A percentile compares a stretch with the other conserved stretches of the same genome.
Evolutionary conservation across 2,888 invertebrate species (phyloP).

Genomic region (Meiosimyza decipiens): DNA sequence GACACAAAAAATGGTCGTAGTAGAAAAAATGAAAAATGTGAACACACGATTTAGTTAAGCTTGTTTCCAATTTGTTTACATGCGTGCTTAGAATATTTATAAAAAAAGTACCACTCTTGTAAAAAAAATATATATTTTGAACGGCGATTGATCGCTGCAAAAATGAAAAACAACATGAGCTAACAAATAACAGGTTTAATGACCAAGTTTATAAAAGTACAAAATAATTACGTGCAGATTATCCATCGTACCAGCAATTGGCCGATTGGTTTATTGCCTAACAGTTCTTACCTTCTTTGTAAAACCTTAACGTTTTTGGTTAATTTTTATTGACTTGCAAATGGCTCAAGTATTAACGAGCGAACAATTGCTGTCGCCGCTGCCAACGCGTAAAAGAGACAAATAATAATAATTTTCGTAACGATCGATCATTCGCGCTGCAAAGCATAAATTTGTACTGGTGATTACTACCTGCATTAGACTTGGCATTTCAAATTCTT

Average conservation of each 20-base stretch:
- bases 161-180: conserved; percentile 28
- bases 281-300: too few species aligned
- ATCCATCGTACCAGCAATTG: background rate
- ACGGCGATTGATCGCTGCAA: background rate
- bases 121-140: background rate
- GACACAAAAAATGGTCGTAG: background rate
- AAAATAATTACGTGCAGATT: conserved; percentile 32
- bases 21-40: background rate
- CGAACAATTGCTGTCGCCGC: too few species aligned
- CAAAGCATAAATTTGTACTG: too few species aligned
- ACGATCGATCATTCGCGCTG: too few species aligned
- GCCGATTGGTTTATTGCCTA: too few species aligned
- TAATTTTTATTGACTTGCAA: too few species aligned
- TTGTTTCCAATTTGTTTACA: conserved; percentile 59
- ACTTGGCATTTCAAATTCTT: too few species aligned
- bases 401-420: too few species aligned
- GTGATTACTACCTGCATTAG: too few species aligned
- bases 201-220: conserved; percentile 29
- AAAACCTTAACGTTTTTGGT: too few species aligned
- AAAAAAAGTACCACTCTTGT: background rate
- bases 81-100: conserved; percentile 57
- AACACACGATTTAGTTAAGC: conserved; percentile 45
- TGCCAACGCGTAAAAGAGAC: too few species aligned
- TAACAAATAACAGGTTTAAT: background rate
- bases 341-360: too few species aligned